Conservation (phyloP, 1,140 invertebrate genomes). For the Eumeta japonica region DNA sequence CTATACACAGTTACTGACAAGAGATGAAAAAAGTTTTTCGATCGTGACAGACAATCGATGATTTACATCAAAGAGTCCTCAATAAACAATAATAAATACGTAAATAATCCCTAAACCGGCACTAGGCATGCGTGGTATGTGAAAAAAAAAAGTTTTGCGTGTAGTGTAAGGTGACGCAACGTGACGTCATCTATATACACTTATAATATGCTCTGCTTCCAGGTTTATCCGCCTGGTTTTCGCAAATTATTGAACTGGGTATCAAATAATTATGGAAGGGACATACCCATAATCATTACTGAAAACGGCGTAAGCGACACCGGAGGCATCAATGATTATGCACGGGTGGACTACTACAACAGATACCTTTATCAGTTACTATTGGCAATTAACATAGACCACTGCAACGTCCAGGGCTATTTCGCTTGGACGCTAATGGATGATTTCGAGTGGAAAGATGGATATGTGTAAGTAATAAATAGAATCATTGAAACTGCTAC, state of each 20-base stretch:
- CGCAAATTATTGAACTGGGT: slow-evolving; percentile 71
- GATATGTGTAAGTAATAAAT: slow-evolving; percentile 44
- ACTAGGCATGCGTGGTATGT: no score
- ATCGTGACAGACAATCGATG: no score
- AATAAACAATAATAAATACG: no score
- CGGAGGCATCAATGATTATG: slow-evolving; percentile 51
- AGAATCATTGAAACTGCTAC: no score
- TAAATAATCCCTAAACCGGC: no score
- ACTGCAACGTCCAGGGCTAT: slow-evolving; percentile 69
- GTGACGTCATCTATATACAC: no score
- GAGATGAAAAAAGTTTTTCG: no score
- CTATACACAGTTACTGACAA: no score
- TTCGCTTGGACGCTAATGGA: slow-evolving; percentile 75
- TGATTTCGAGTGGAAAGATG: slow-evolving; percentile 69
- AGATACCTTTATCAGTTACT: slow-evolving; percentile 61
- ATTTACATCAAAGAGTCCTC: no score
- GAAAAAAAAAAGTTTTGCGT: no score
- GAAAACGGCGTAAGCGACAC: slow-evolving; percentile 66
- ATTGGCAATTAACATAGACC: slow-evolving; percentile 40
- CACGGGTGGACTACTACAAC: slow-evolving; percentile 60
- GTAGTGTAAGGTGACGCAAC: no score
- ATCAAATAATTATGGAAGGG: slow-evolving; percentile 64
- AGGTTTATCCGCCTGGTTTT: slow-evolving; percentile 67
- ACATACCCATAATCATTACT: slow-evolving; percentile 68
- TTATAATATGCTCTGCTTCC: no score